Base-by-base conservation (phyloP, 2,797 vertebrate genomes). In the Gymnoscopelus microlampas region DNA sequence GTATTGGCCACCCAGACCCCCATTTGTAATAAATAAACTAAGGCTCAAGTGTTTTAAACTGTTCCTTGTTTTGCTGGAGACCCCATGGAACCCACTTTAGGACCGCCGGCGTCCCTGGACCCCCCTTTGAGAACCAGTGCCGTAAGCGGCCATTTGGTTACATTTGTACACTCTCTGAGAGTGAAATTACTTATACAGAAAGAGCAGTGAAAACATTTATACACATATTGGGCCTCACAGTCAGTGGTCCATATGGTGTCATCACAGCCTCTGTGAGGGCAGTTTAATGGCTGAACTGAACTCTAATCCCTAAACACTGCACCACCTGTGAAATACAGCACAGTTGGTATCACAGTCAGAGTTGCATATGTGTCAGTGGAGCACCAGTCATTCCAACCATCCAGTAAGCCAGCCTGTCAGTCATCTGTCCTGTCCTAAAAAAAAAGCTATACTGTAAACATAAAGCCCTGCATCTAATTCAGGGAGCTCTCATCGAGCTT, bases 361-460 rank as follows among this genome's bases (percentile, higher is more conserved):
- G 15, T 57, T 35, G 32, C 47, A 80, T 80, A 48, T 88, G 84
- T 87, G 83, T 80, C 80, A 85, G 75, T 84, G 54, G 79, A 76
- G 67, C 75, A 9, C 39, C 39, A 44, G 39, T 44, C 39, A 44
- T 44, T 44, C 9, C 9, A 81, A 79, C 76, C 73, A 60, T 48
- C 66, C 54, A 0, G 35, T 59, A 61, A 70, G 65, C 50, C 60
- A 76, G 66, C 59, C 26, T 55, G 59, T 62, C 68, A 24, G 74
- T 87, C 78, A 83, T 79, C 79, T 79, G 77, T 63, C 77, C 53
- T 0, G 39, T 10, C 39, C 39, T 7, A 39, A 39, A 32, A 19
- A 19, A 29, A 35, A 35, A 44, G 39, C 39, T 44, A 44, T 44
- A 44, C 39, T 10, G 39, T 44, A 5, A 59, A 65, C 54, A 64